Evolutionary conservation across 1,140 invertebrate species (phyloP).

Genomic region (Drosophila albomicans): DNA sequence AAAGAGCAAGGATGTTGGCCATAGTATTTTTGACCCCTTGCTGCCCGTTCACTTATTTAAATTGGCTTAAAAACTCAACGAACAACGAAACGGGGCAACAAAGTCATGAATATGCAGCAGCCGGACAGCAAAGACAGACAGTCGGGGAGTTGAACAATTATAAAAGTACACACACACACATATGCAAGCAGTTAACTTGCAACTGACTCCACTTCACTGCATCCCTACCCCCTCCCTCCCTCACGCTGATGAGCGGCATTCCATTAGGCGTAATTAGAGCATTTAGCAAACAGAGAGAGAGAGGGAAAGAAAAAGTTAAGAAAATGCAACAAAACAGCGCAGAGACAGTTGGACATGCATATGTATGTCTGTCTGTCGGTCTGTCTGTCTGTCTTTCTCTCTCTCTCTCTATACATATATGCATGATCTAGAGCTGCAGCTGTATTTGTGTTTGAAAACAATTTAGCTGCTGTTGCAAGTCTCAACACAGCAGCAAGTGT

Average conservation of each 20-base stretch:
- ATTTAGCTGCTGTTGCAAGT: constrained; percentile 52
- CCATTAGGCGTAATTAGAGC: constrained; percentile 82
- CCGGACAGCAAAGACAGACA: constrained; percentile 14
- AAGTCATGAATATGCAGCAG: constrained; percentile 73
- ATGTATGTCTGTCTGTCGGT: constrained; percentile 1
- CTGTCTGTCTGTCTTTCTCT: not conserved
- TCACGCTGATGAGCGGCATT: constrained; percentile 52
- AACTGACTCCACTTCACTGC: not conserved
- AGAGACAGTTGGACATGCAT: constrained; percentile 54
- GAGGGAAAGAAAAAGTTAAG: constrained; percentile 63
- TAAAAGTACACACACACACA: constrained; percentile 39
- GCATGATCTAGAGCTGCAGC: constrained; percentile 29
- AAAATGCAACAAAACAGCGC: constrained; percentile 56
- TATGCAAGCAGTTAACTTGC: constrained; percentile 34
- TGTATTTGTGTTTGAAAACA: constrained; percentile 45
- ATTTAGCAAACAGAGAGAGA: constrained; percentile 55
- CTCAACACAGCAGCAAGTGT: constrained; percentile 18
- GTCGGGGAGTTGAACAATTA: constrained; percentile 57
- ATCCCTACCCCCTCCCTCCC: not conserved
- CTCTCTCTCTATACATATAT: constrained; percentile 10
- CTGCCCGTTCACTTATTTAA: constrained; percentile 57
- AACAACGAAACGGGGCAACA: constrained; percentile 55
- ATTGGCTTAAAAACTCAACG: constrained; percentile 81
- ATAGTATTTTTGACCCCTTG: not conserved
- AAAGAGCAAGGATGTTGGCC: constrained; percentile 10